Percentiles rank a stretch among this genome's conserved stretches.
Conservation (phyloP, 2,888 invertebrate genomes). For the Halictus quadricinctus region DNA sequence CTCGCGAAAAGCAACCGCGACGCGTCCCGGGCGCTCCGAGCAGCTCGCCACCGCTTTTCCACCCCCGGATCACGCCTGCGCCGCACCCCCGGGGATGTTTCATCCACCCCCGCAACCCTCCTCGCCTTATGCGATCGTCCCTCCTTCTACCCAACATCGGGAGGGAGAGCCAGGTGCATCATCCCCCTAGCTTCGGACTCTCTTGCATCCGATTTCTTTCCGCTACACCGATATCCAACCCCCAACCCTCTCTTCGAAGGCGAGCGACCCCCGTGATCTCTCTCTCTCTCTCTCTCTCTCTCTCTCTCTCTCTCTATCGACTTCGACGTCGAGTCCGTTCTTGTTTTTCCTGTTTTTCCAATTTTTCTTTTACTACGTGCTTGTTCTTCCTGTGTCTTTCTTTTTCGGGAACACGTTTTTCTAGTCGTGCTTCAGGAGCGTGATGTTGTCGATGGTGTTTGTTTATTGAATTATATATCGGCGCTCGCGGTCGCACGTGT, state of each 20-base stretch:
- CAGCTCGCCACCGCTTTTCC: conserved; percentile 79
- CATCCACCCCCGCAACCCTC: not conserved
- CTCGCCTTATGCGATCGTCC: not conserved
- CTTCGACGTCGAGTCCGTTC: not conserved
- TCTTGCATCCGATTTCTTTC: conserved; percentile 19
- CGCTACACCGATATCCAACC: conserved; percentile 10
- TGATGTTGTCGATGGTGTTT: not conserved
- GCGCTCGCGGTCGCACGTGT: not conserved
- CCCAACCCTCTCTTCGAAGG: not conserved
- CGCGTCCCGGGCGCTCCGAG: conserved; percentile 82
- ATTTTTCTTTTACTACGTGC: not conserved
- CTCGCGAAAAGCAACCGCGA: conserved; percentile 37
- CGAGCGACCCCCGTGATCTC: not conserved
- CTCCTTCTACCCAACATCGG: not conserved
- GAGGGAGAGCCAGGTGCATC: conserved; percentile 9
- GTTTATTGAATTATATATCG: not conserved
- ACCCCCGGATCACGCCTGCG: conserved; percentile 78
- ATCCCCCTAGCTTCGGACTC: conserved; percentile 12
- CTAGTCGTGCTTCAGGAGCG: not conserved
- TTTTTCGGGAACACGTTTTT: not conserved
- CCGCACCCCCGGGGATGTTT: conserved; percentile 66
- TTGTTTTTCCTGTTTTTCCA: not conserved
- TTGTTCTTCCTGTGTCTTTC: not conserved
- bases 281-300: not conserved
- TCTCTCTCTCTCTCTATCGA: not conserved